phyloP scores from a whole-genome alignment of 2,797 vertebrate species.

The Acanthornis magna region DNA sequence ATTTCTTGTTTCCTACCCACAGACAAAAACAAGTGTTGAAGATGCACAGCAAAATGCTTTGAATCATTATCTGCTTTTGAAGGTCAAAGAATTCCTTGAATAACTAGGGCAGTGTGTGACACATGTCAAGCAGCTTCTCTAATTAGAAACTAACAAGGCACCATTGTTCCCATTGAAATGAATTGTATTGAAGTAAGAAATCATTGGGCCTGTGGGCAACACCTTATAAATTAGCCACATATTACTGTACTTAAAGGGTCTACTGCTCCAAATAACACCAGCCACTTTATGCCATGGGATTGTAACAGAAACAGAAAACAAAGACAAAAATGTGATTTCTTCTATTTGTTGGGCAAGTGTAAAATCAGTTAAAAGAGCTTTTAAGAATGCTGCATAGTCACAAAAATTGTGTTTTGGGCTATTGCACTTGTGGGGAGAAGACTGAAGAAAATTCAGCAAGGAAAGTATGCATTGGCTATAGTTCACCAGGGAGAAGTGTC shows the following conservation, averaged over 20 bases:
- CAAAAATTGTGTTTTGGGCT: neutral
- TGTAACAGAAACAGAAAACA: neutral
- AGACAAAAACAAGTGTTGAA: neutral
- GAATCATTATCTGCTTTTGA: conserved; percentile 26
- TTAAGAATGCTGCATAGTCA: neutral
- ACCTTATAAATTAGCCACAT: conserved; percentile 19
- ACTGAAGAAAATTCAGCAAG: neutral
- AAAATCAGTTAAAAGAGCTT: conserved; percentile 11
- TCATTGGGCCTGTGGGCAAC: neutral
- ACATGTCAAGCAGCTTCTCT: neutral
- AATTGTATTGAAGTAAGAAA: neutral
- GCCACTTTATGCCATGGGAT: neutral
- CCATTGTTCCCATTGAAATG: neutral
- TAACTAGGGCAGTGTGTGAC: neutral
- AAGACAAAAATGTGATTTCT: neutral
- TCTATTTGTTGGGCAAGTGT: neutral
- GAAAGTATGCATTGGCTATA: neutral
- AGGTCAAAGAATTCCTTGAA: conserved; percentile 5
- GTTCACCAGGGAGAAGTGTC: neutral
- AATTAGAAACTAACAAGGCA: conserved; percentile 14
- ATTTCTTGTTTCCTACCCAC: neutral
- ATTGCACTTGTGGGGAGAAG: neutral
- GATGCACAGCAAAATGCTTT: neutral
- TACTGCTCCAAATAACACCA: conserved; percentile 12
- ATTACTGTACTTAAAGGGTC: neutral